Conservation (phyloP, 2,888 invertebrate species). For the Drosophila melanocephala region DNA sequence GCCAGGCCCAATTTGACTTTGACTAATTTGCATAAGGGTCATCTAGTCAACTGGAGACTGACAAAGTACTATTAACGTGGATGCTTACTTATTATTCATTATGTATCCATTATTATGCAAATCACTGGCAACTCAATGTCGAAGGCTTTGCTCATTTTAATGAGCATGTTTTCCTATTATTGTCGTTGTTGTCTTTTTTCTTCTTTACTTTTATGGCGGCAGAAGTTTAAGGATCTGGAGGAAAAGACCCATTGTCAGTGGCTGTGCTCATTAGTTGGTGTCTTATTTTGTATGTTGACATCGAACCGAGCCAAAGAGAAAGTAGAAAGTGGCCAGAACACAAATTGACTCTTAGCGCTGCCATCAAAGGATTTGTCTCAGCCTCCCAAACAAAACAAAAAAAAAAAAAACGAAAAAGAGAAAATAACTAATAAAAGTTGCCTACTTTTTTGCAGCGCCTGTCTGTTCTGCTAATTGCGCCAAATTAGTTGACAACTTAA, state of each 20-base stretch:
- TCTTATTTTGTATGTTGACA: conserved; percentile 45
- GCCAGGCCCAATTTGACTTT: conserved; percentile 12
- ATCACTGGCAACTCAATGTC: conserved; percentile 74
- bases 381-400: not conserved
- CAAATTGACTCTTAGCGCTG: conserved; percentile 76
- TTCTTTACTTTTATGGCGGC: conserved; percentile 31
- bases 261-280: conserved; percentile 56
- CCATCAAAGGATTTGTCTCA: conserved; percentile 74
- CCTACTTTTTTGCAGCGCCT: conserved; percentile 25
- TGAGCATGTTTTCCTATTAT: conserved; percentile 59
- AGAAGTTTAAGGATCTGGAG: conserved; percentile 11
- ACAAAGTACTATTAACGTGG: conserved; percentile 36
- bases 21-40: conserved; percentile 73
- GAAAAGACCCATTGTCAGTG: conserved; percentile 27
- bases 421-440: conserved; percentile 30
- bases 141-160: conserved; percentile 69
- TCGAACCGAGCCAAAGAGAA: conserved; percentile 1
- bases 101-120: conserved; percentile 82
- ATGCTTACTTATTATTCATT: conserved; percentile 78
- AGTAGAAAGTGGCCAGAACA: conserved; percentile 20
- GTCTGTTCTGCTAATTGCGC: conserved; percentile 69
- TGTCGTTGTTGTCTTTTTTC: conserved; percentile 22
- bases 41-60: conserved; percentile 38
- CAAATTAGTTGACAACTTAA: conserved; percentile 83
- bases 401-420: not conserved